Evolutionary conservation across 2,888 invertebrate genomes (phyloP), one percentile per base, ranked within the genome.

Genomic region (Strigamia transsilvanica): DNA sequence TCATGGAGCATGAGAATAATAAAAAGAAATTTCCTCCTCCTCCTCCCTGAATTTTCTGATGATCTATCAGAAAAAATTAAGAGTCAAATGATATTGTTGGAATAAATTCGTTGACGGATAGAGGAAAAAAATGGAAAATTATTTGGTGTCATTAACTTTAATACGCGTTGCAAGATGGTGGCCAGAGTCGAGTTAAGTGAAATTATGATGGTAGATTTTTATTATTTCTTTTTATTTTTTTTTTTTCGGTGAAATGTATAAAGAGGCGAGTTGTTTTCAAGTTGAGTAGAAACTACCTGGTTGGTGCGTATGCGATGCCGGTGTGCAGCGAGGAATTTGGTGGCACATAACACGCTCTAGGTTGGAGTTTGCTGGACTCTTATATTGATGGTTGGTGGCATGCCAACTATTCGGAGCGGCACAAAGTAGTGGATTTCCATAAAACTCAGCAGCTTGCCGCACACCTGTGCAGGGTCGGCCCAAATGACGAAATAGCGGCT

Each of bases 381-480:
- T 73, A 73, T 73, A 73, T 73, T 73, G 73, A 73, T 73, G 73
- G 27, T 32, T 73, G 73, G 73, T 73, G 73, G 73, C 73, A 73
- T 73, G 73, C 73, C 73, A 73, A 73, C 73, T 73, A 73, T 73
- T 73, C 73, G 73, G 73, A 27, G 73, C 32, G 73, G 73, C 73
- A 73, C 73, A 73, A 73, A 73, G 73, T 73, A 73, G 73, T 73
- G 73, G 73, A 73, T 73, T 73, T 73, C 73, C 73, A 73, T 73
- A 73, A 73, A 73, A 73, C 27, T 73, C 73, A 73, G 32, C 73
- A 32, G 27, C 73, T 73, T 73, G 73, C 27, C 23, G 73, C 73
- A 27, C 73, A 73, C 73, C 73, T 73, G 73, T 73, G 73, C 73
- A 27, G 27, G 32, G 73, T 73, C 27, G 73, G 23, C 13, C 73